Evolutionary conservation across 2,888 invertebrate species (phyloP).

Genomic region (Atethmia centrago): DNA sequence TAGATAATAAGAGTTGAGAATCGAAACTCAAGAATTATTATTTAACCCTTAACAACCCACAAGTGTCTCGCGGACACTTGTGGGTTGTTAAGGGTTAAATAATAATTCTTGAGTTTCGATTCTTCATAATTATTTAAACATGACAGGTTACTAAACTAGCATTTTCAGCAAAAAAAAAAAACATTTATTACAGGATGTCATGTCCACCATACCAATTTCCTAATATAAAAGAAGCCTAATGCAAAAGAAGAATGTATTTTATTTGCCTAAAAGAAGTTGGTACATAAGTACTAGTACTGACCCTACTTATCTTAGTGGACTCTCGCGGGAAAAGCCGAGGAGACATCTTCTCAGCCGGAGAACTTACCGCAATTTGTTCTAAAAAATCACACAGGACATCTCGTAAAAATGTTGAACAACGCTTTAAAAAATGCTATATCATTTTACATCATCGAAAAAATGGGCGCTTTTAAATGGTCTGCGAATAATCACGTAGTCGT

Average conservation of each 20-base stretch:
- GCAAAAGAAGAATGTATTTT: too few species aligned
- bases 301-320: constrained; percentile 18
- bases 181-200: not conserved
- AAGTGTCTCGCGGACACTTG: too few species aligned
- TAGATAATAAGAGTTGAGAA: too few species aligned
- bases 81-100: too few species aligned
- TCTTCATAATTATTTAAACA: not conserved
- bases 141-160: not conserved
- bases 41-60: too few species aligned
- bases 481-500: not conserved
- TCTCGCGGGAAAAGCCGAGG: constrained; percentile 18
- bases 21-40: too few species aligned
- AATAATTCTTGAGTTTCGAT: too few species aligned
- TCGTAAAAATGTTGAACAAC: not conserved
- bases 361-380: constrained; percentile 29
- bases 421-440: not conserved
- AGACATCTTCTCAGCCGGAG: constrained; percentile 21
- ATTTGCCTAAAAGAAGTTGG: not conserved
- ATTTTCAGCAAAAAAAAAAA: not conserved
- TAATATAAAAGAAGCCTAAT: too few species aligned
- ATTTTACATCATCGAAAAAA: not conserved
- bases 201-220: not conserved
- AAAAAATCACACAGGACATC: not conserved
- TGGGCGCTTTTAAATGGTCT: not conserved
- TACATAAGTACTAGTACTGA: not conserved